These are phyloP conservation scores for Chelonus formosanus DNA, from an alignment of 2,888 invertebrate species.

Conservation along the genomic window DNA sequence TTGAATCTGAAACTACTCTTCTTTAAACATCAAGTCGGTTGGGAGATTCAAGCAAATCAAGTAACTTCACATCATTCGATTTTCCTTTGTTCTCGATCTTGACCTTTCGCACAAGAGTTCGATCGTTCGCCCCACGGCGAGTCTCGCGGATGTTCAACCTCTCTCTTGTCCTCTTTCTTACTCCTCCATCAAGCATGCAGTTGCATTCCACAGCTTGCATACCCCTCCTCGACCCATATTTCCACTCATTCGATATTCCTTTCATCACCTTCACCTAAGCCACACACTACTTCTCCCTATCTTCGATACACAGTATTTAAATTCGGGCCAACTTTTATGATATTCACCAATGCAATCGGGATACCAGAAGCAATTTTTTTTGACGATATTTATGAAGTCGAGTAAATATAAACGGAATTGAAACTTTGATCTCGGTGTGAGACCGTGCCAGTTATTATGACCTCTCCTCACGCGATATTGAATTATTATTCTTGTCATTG, in stretches of 20 bases:
- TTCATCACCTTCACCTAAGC: constrained; percentile 9
- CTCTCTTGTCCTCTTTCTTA: constrained; percentile 13
- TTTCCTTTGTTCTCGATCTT: constrained; percentile 45
- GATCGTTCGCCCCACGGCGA: constrained; percentile 31
- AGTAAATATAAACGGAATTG: constrained; percentile 23
- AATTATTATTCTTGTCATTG: constrained; percentile 32
- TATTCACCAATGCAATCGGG: constrained; percentile 22
- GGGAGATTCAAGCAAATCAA: constrained; percentile 8
- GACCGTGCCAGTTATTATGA: constrained; percentile 23
- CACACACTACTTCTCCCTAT: background rate
- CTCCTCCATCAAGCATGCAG: constrained; percentile 4
- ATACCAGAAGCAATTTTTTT: constrained; percentile 18
- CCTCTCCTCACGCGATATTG: constrained; percentile 33
- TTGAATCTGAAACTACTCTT: background rate
- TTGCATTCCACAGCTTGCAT: constrained; percentile 27
- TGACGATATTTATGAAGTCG: constrained; percentile 28
- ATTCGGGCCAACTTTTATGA: constrained; percentile 18
- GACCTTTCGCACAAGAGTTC: constrained; percentile 44
- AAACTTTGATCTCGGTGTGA: constrained; percentile 25
- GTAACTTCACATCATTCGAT: constrained; percentile 10
- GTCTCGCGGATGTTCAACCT: constrained; percentile 24
- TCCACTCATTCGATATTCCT: constrained; percentile 17
- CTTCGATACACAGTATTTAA: background rate
- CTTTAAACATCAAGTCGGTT: background rate
- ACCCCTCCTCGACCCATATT: constrained; percentile 22